A percentile compares a stretch with the other conserved stretches of the same genome.
phyloP scores from a whole-genome alignment of 2,113 vertebrate species.

The Mandrillus leucophaeus region DNA sequence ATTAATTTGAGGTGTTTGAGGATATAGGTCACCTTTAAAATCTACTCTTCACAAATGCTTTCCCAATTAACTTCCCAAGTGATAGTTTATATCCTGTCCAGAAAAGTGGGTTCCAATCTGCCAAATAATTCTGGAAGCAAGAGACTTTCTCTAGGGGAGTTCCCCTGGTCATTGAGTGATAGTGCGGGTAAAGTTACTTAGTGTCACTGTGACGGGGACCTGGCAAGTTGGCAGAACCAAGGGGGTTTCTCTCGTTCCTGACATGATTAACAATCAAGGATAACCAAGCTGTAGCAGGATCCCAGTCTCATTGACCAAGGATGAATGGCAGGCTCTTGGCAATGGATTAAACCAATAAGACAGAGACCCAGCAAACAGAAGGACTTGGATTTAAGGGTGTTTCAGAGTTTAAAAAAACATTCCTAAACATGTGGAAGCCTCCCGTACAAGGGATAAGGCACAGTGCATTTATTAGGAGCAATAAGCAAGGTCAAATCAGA shows the following conservation, averaged over 20 bases:
- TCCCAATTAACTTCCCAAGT: background rate
- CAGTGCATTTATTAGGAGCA: background rate
- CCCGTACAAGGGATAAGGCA: background rate
- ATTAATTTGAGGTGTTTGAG: background rate
- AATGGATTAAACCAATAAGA: background rate
- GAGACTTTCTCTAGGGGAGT: background rate
- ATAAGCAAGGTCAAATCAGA: background rate
- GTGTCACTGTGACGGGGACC: fast-evolving
- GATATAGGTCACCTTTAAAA: background rate
- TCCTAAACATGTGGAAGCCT: background rate
- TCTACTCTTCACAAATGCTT: background rate
- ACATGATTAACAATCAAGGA: background rate
- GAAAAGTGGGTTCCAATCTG: background rate
- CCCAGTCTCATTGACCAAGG: background rate
- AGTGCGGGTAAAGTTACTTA: background rate
- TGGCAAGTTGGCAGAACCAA: background rate
- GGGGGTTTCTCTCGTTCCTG: background rate
- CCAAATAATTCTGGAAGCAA: background rate
- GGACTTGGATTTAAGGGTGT: background rate
- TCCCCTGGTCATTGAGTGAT: background rate
- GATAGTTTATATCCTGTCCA: background rate
- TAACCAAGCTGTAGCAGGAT: no score
- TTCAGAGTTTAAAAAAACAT: background rate
- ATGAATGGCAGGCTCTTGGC: background rate
- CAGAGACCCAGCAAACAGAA: background rate